These are phyloP conservation scores for Bufo bufo DNA, from an alignment of 2,113 vertebrate species.

Conservation along the genomic window DNA sequence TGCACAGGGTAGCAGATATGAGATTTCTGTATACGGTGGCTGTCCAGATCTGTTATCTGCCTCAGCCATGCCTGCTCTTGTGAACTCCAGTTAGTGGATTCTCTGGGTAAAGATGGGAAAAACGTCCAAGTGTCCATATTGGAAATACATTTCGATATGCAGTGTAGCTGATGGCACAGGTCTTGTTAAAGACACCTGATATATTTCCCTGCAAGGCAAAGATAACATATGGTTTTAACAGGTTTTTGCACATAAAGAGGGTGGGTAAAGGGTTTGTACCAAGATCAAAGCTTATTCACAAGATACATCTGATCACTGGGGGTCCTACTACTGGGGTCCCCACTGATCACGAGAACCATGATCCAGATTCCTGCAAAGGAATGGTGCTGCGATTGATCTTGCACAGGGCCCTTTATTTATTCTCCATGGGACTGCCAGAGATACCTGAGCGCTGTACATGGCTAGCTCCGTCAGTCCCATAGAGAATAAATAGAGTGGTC, in stretches of 20 bases:
- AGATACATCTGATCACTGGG: too few species aligned
- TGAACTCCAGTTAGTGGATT: conserved; percentile 72
- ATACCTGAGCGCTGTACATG: too few species aligned
- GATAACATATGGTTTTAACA: background rate
- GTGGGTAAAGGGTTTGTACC: too few species aligned
- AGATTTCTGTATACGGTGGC: background rate
- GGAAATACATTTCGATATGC: conserved; percentile 92
- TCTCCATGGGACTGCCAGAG: too few species aligned
- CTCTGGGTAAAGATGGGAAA: conserved; percentile 76
- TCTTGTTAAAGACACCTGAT: conserved; percentile 94
- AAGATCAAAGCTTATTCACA: too few species aligned
- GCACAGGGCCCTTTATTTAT: too few species aligned
- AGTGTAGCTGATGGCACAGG: conserved; percentile 92
- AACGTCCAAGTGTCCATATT: conserved; percentile 89
- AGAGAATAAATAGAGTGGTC: too few species aligned
- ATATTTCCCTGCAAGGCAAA: conserved; percentile 82
- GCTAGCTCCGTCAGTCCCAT: too few species aligned
- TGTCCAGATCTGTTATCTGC: background rate
- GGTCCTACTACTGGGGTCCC: too few species aligned
- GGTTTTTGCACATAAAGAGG: background rate
- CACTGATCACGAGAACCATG: too few species aligned
- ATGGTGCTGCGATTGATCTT: too few species aligned
- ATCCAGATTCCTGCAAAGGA: too few species aligned
- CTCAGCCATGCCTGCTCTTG: conserved; percentile 56
- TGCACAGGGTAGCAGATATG: background rate